phyloP scores from a whole-genome alignment of 2,888 invertebrate genomes.

The Ellobium chinense region DNA sequence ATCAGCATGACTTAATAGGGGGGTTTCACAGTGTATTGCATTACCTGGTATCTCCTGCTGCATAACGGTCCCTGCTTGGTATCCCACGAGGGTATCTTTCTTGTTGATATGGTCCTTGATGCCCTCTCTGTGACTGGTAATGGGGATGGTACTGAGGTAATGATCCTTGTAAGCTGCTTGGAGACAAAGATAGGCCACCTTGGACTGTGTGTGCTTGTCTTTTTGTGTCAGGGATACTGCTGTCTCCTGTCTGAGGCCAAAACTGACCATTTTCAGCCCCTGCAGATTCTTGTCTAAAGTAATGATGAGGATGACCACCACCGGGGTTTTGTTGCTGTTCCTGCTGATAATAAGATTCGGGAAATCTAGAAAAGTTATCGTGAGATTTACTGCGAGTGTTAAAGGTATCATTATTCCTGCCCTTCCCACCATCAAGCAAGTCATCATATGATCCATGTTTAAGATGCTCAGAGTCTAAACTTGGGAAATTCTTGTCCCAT shows the following conservation, averaged over 20 bases:
- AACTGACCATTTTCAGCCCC: no score
- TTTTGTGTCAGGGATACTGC: no score
- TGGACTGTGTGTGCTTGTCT: no score
- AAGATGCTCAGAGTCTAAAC: not conserved
- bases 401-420: slow-evolving; percentile 4
- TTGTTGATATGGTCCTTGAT: not conserved
- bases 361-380: slow-evolving; percentile 36
- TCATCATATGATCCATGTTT: slow-evolving; percentile 40
- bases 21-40: no score
- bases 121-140: slow-evolving; percentile 4
- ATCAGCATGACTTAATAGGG: no score
- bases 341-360: not conserved
- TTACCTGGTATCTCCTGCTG: slow-evolving; percentile 23
- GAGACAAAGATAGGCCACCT: no score
- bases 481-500: slow-evolving; percentile 40
- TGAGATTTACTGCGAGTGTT: slow-evolving; percentile 45
- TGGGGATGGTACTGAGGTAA: not conserved
- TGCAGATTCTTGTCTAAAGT: no score
- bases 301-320: not conserved
- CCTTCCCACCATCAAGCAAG: slow-evolving; percentile 12
- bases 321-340: not conserved
- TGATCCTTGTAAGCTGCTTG: not conserved
- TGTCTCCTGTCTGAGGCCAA: no score
- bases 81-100: not conserved
- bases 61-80: not conserved